These are phyloP conservation scores for Mesoligia furuncula DNA, from an alignment of 2,888 invertebrate species.

Conservation along the genomic window DNA sequence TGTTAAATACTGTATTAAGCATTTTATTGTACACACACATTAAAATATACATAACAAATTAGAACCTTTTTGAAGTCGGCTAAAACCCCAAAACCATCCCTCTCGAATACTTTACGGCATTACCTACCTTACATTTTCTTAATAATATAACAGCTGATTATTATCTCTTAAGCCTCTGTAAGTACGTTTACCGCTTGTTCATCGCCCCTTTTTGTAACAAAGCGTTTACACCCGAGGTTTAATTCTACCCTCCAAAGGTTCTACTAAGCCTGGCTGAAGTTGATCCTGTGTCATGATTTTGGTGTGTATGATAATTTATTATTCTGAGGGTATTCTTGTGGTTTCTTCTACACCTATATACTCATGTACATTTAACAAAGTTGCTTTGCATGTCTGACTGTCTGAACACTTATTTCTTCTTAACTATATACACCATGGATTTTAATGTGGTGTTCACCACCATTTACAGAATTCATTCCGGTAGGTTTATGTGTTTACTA, in stretches of 20 bases:
- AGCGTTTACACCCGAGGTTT: conserved; percentile 23
- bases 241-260: conserved; percentile 13
- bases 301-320: conserved; percentile 1
- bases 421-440: background rate
- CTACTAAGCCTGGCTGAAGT: conserved; percentile 3
- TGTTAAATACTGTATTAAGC: too few relatives aligned
- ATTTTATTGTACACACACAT: background rate
- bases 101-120: background rate
- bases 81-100: background rate
- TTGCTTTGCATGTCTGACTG: too few relatives aligned
- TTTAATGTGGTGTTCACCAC: background rate
- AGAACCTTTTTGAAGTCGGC: background rate
- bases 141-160: conserved; percentile 31
- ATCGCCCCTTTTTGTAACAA: conserved; percentile 36
- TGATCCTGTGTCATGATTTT: conserved; percentile 19
- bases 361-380: too few relatives aligned
- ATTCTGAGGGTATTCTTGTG: background rate
- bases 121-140: conserved; percentile 9
- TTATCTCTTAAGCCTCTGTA: conserved; percentile 13
- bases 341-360: too few relatives aligned
- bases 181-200: conserved; percentile 17
- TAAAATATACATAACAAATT: background rate
- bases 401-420: too few relatives aligned
- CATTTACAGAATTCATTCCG: too few relatives aligned
- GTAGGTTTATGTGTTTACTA: background rate